These are phyloP conservation scores for Octodonta nipae DNA, from an alignment of 2,888 invertebrate species.

Conservation along the genomic window DNA sequence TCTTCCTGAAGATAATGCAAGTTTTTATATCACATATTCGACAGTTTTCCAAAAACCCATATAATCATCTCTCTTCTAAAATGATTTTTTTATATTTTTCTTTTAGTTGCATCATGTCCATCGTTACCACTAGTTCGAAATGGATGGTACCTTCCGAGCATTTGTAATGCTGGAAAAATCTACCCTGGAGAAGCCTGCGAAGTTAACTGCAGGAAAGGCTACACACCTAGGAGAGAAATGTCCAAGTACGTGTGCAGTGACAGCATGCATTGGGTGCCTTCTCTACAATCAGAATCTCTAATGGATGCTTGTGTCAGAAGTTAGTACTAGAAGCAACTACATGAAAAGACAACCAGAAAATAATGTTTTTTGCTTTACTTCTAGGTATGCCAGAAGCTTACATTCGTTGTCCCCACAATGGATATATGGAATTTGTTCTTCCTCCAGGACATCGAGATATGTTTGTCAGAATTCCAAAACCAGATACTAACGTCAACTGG, in stretches of 20 bases:
- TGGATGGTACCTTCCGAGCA: constrained; percentile 40
- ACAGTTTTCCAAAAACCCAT: no score
- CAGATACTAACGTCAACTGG: constrained; percentile 54
- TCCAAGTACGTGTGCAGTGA: constrained; percentile 22
- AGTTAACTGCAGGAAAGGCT: constrained; percentile 39
- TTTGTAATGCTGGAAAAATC: constrained; percentile 38
- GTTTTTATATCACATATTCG: no score
- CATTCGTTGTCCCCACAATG: constrained; percentile 46
- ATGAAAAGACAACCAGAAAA: no score
- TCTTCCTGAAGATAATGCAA: no score
- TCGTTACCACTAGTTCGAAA: constrained; percentile 36
- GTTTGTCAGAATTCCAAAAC: constrained; percentile 40
- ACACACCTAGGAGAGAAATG: constrained; percentile 23
- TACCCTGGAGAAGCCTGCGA: constrained; percentile 38
- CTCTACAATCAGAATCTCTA: constrained; percentile 13
- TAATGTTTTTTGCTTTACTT: constrained; percentile 13
- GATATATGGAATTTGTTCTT: constrained; percentile 44
- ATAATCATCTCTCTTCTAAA: no score
- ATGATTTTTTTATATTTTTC: constrained; percentile 4
- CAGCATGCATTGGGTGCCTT: constrained; percentile 24
- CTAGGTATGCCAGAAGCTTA: constrained; percentile 38
- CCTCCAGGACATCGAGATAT: constrained; percentile 37
- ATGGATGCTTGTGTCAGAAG: constrained; percentile 24
- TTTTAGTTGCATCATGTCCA: constrained; percentile 37
- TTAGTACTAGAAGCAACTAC: no score